phyloP scores from a whole-genome alignment of 1,140 invertebrate species.

The Drosophila rhopaloa region DNA sequence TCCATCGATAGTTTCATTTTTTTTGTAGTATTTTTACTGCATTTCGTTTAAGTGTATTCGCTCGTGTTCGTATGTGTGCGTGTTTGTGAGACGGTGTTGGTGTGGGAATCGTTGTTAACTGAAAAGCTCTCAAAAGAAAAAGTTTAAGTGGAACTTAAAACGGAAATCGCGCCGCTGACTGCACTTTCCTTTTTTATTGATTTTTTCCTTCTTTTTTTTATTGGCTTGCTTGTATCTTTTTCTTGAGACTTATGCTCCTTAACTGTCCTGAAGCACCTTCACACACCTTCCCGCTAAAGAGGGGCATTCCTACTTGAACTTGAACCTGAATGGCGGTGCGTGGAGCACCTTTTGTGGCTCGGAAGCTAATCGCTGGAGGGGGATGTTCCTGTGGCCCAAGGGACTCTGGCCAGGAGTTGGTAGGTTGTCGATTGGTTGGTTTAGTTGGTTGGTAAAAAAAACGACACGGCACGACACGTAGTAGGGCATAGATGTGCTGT shows the following conservation, averaged over 20 bases:
- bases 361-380: slow-evolving; percentile 32
- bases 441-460: slow-evolving; percentile 63
- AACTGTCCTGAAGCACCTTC: slow-evolving; percentile 46
- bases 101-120: slow-evolving; percentile 49
- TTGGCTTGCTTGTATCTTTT: slow-evolving; percentile 4
- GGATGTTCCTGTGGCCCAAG: slow-evolving; percentile 20
- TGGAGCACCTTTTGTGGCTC: slow-evolving; percentile 36
- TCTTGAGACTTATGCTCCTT: slow-evolving; percentile 5
- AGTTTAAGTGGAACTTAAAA: slow-evolving; percentile 53
- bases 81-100: slow-evolving; percentile 40
- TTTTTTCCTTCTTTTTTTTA: slow-evolving; percentile 14
- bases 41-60: slow-evolving; percentile 42
- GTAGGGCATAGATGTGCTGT: slow-evolving; percentile 86
- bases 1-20: slow-evolving; percentile 30
- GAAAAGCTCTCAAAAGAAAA: slow-evolving; percentile 75
- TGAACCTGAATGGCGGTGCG: slow-evolving; percentile 46
- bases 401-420: slow-evolving; percentile 4
- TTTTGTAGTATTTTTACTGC: slow-evolving; percentile 33
- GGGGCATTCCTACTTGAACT: slow-evolving; percentile 45
- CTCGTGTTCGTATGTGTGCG: slow-evolving; percentile 34
- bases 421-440: slow-evolving; percentile 37
- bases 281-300: slow-evolving; percentile 45
- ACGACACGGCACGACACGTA: slow-evolving; percentile 85
- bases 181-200: slow-evolving; percentile 56
- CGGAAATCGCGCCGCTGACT: slow-evolving; percentile 57